Conservation (phyloP, 2,888 invertebrate species). For the Campoplex capitator region DNA sequence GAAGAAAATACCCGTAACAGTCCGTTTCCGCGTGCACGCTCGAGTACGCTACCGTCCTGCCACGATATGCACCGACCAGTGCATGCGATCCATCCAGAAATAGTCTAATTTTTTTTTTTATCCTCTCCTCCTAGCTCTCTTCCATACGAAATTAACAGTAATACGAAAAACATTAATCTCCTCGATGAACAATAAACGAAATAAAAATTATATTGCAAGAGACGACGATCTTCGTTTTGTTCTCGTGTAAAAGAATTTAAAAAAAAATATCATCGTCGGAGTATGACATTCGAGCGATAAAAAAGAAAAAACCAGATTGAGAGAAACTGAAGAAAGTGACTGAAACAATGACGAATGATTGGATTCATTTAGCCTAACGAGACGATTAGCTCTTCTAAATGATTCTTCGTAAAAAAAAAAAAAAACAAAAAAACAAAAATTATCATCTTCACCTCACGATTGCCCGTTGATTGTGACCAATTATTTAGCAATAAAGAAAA, state of each 20-base stretch:
- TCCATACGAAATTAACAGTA: conserved; percentile 1
- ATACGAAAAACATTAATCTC: not conserved
- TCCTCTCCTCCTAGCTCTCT: not conserved
- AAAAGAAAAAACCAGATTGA: not conserved
- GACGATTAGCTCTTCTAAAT: not conserved
- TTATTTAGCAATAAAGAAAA: not conserved
- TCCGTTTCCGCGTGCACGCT: conserved; percentile 76
- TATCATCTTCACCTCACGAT: no score
- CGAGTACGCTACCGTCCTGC: conserved; percentile 72
- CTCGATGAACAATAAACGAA: not conserved
- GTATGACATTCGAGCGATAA: not conserved
- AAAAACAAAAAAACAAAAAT: not conserved
- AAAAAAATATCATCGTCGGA: not conserved
- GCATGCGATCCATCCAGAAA: conserved; percentile 41
- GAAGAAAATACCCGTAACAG: conserved; percentile 69
- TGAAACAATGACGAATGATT: not conserved
- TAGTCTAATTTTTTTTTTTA: conserved; percentile 51
- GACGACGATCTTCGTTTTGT: not conserved
- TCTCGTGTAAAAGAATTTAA: no score
- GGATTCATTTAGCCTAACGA: not conserved
- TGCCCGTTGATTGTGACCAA: not conserved
- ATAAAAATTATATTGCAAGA: not conserved
- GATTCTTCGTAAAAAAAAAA: not conserved
- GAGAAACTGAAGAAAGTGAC: not conserved
- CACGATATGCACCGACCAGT: conserved; percentile 51